Percentiles rank a stretch among this genome's conserved stretches.
phyloP scores from a whole-genome alignment of 2,888 invertebrate genomes.

The Lottia scabra region DNA sequence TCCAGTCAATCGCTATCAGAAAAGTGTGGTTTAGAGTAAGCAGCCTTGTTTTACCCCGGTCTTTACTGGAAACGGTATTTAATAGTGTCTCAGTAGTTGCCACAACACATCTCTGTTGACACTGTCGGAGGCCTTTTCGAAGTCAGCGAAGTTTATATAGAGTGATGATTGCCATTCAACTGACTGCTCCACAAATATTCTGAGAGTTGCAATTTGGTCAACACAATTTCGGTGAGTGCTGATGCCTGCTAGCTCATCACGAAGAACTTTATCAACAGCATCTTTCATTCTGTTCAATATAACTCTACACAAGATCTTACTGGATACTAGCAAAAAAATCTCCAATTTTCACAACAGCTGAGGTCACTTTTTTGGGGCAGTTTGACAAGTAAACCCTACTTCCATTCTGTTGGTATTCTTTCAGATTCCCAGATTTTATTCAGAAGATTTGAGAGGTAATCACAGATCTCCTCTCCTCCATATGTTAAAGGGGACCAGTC shows the following conservation, averaged over 20 bases:
- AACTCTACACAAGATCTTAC: slow-evolving; percentile 16
- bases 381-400: slow-evolving; percentile 2
- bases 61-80: too few species aligned
- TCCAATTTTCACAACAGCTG: slow-evolving; percentile 14
- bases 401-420: slow-evolving; percentile 10
- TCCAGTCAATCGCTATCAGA: too few species aligned
- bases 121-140: slow-evolving; percentile 13
- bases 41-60: too few species aligned
- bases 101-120: slow-evolving; percentile 13
- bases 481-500: too few species aligned
- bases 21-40: too few species aligned
- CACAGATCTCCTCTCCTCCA: slow-evolving; percentile 6
- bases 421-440: slow-evolving; percentile 9
- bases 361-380: slow-evolving; percentile 10
- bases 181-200: slow-evolving; percentile 11
- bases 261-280: slow-evolving; percentile 14
- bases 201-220: slow-evolving; percentile 1
- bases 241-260: background rate
- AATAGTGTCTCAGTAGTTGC: too few species aligned
- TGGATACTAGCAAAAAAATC: slow-evolving; percentile 6
- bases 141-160: slow-evolving; percentile 12
- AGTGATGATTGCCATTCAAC: slow-evolving; percentile 17
- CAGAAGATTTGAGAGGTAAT: slow-evolving; percentile 11
- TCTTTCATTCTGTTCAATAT: slow-evolving; percentile 14
- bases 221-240: background rate